A percentile compares a stretch with the other conserved stretches of the same genome.
phyloP scores from a whole-genome alignment of 2,797 vertebrate species.

The Phaenicophaeus curvirostris region DNA sequence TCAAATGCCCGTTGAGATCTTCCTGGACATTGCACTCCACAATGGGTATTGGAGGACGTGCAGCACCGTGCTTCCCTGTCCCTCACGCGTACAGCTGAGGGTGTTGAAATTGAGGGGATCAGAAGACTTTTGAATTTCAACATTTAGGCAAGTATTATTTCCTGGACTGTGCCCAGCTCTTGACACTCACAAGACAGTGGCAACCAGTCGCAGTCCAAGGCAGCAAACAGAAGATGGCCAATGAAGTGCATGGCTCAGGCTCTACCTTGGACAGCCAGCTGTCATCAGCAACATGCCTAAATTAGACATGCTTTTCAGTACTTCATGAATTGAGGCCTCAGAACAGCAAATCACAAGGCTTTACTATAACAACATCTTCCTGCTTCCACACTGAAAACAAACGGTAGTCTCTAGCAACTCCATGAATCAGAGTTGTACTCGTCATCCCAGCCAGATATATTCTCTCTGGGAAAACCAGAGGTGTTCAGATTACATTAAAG shows the following conservation, averaged over 20 bases:
- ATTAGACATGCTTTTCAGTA: background rate
- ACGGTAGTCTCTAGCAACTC: background rate
- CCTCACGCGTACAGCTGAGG: rapidly evolving
- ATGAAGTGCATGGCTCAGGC: background rate
- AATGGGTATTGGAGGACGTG: rapidly evolving
- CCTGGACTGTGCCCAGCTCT: background rate
- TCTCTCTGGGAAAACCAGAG: background rate
- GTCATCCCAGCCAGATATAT: background rate
- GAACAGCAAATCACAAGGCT: background rate
- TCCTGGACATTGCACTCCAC: rapidly evolving
- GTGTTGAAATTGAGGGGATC: rapidly evolving
- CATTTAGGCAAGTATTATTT: background rate
- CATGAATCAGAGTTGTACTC: background rate
- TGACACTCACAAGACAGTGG: background rate
- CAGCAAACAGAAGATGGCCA: background rate
- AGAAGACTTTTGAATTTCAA: background rate
- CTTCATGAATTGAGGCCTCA: background rate
- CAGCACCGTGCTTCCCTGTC: background rate
- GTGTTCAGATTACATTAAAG: background rate
- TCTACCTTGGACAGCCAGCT: background rate
- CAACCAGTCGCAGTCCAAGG: background rate
- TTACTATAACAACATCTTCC: background rate
- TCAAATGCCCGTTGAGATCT: background rate
- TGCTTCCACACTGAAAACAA: background rate
- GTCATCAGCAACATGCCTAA: background rate